phyloP scores from a whole-genome alignment of 2,113 vertebrate genomes.

The Dryoscopus gambensis region DNA sequence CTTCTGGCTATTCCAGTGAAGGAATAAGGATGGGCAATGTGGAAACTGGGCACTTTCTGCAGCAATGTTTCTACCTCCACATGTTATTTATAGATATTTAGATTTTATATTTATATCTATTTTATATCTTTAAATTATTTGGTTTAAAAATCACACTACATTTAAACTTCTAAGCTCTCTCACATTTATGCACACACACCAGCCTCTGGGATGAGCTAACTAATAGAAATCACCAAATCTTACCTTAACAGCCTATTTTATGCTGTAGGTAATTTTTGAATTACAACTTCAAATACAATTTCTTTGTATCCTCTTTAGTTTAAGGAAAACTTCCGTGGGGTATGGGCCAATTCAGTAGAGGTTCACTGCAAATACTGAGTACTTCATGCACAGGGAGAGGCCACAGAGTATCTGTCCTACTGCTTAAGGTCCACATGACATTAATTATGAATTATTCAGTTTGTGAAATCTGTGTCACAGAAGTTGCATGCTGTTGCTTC shows the following conservation, averaged over 20 bases:
- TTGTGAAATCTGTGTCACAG: not conserved
- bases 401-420: not conserved
- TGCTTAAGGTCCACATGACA: not conserved
- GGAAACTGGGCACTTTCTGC: not conserved
- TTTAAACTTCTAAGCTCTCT: not conserved
- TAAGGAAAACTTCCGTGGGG: not conserved
- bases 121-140: not conserved
- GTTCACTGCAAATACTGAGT: not conserved
- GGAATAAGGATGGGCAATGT: not conserved
- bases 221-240: not conserved
- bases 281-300: not conserved
- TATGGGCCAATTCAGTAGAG: not conserved
- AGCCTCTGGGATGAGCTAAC: not conserved
- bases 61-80: accelerated
- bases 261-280: not conserved
- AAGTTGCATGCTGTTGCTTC: not conserved
- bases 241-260: not conserved
- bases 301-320: not conserved
- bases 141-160: not conserved
- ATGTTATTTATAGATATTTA: not conserved
- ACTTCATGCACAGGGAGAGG: not conserved
- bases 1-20: not conserved
- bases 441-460: not conserved
- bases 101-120: too few species aligned
- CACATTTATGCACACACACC: not conserved